phyloP scores from a whole-genome alignment of 1,140 invertebrate genomes.

The Dreissena polymorpha region DNA sequence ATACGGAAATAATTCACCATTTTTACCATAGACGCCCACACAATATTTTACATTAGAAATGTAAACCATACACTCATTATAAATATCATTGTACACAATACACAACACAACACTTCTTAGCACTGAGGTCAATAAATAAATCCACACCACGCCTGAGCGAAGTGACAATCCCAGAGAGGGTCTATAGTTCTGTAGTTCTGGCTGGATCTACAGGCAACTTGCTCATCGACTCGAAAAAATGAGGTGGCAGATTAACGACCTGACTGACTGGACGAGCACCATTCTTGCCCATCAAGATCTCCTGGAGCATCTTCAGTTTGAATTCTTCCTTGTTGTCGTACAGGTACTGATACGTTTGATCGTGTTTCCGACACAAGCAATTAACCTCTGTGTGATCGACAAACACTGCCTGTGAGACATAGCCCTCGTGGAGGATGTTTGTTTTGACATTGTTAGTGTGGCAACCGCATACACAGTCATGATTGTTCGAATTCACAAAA shows the following conservation, averaged over 20 bases:
- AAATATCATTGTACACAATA: too few species aligned
- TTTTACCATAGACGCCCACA: too few species aligned
- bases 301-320: neutral
- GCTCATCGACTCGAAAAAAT: slow-evolving; percentile 42
- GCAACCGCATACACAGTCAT: slow-evolving; percentile 26
- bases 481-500: neutral
- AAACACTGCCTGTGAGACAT: slow-evolving; percentile 32
- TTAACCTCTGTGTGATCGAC: slow-evolving; percentile 5
- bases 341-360: neutral
- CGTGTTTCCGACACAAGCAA: neutral
- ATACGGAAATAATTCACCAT: too few species aligned
- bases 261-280: slow-evolving; percentile 17
- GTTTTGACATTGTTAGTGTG: slow-evolving; percentile 12
- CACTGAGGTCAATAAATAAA: too few species aligned
- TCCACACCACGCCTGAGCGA: too few species aligned
- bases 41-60: too few species aligned
- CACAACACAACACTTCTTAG: too few species aligned
- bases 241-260: slow-evolving; percentile 42
- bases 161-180: too few species aligned
- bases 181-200: slow-evolving; percentile 11
- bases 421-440: slow-evolving; percentile 12
- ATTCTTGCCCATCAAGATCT: slow-evolving; percentile 8
- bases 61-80: too few species aligned
- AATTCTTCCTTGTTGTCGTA: neutral
- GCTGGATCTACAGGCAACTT: slow-evolving; percentile 28